Conservation (phyloP, 2,888 invertebrate species). For the Eretmocerus hayati region DNA sequence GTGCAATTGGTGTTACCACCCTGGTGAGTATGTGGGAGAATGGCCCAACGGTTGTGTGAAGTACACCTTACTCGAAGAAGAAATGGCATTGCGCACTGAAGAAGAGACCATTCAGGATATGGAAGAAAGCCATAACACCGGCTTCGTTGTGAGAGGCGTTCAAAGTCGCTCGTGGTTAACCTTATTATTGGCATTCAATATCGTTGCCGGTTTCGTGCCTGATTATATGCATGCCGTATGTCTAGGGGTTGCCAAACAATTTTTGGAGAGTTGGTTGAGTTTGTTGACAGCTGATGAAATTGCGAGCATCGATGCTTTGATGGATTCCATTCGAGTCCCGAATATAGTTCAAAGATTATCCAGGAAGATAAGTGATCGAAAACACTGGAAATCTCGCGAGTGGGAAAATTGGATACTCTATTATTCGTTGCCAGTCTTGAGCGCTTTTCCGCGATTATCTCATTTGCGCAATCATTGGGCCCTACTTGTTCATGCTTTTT, state of each 20-base stretch:
- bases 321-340: slow-evolving; percentile 8
- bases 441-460: neutral
- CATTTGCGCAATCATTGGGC: neutral
- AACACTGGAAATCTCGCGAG: slow-evolving; percentile 5
- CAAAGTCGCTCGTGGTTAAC: too few relatives aligned
- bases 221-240: too few relatives aligned
- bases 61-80: neutral
- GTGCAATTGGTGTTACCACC: neutral
- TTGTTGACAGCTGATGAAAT: neutral
- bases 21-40: neutral
- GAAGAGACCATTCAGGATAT: too few relatives aligned
- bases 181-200: too few relatives aligned
- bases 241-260: too few relatives aligned
- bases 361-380: slow-evolving; percentile 10
- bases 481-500: neutral
- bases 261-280: too few relatives aligned
- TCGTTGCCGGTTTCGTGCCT: too few relatives aligned
- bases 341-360: slow-evolving; percentile 9
- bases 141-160: too few relatives aligned
- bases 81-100: too few relatives aligned
- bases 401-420: neutral
- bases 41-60: neutral
- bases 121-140: too few relatives aligned
- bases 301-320: neutral
- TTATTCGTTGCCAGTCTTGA: neutral